Evolutionary conservation across 2,113 vertebrate species (phyloP), one percentile per base, ranked within the genome.

Genomic region (Glareola pratincola): DNA sequence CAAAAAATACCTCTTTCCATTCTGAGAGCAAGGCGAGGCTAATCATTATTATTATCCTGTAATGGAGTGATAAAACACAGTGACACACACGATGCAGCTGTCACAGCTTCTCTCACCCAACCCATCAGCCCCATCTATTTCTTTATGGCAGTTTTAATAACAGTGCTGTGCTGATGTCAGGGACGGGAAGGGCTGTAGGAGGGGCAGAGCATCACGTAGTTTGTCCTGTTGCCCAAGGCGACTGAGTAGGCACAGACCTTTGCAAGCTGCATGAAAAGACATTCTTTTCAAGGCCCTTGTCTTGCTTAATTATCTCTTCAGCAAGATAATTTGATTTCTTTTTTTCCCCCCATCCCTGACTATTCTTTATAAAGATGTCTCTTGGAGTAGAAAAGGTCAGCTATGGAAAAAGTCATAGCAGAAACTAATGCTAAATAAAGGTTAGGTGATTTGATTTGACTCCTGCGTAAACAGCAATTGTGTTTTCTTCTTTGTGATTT

Each of bases 1-100:
- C 80, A 88, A 85, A 85, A 96, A 97, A 89, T 73, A 64, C 53
- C 53, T 57, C 69, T 92, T 95, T 94, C 88, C 80, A 76, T 87
- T 91, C 86, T 21, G 89, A 95, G 77, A 91, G 48, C 77, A 87
- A 93, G 57, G 66, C 89, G 85, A 89, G 53, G 85, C 90, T 95
- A 95, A 97, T 96, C 92, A 93, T 90, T 94, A 84, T 95, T 75
- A 94, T 97, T 95, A 92, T 89, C 69, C 72, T 82, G 83, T 91
- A 94, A 86, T 50, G 48, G 86, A 91, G 92, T 75, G 85, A 94
- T 95, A 94, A 97, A 96, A 96, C 86, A 29, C 88, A 94, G 86
- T 90, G 95, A 94, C 95, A 97, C 57, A 75, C 29, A 73, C 3
- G 1, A 90, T 87, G 62, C 97, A 97, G 94, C 95, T 97, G 97